Evolutionary conservation across 2,888 invertebrate species (phyloP).

Genomic region (Baronia brevicornis): DNA sequence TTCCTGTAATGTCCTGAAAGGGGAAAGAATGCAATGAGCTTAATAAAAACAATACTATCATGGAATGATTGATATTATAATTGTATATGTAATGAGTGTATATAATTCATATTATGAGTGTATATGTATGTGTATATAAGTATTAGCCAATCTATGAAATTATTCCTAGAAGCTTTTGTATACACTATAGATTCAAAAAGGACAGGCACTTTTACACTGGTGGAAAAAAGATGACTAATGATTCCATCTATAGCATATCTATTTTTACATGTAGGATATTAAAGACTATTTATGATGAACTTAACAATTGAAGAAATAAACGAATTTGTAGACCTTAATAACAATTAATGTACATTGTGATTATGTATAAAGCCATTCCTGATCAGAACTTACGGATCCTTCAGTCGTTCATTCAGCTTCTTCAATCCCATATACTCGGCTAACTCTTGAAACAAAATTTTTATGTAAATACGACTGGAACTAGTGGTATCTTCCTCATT

Average conservation of each 20-base stretch:
- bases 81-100: too few relatives aligned
- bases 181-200: too few relatives aligned
- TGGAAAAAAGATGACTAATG: too few relatives aligned
- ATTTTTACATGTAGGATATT: too few relatives aligned
- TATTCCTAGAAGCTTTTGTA: too few relatives aligned
- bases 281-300: too few relatives aligned
- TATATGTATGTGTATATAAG: too few relatives aligned
- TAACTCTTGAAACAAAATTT: slow-evolving; percentile 97
- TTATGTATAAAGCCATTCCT: slow-evolving; percentile 10
- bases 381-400: slow-evolving; percentile 84
- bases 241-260: too few relatives aligned
- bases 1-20: slow-evolving; percentile 85
- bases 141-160: too few relatives aligned
- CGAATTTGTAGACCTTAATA: not conserved
- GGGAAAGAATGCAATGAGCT: slow-evolving; percentile 17
- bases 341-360: not conserved
- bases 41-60: slow-evolving; percentile 1
- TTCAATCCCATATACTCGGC: slow-evolving; percentile 97
- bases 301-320: too few relatives aligned
- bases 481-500: slow-evolving; percentile 99
- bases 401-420: slow-evolving; percentile 91
- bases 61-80: slow-evolving; percentile 16
- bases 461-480: slow-evolving; percentile 97
- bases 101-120: too few relatives aligned
- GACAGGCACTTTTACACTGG: too few relatives aligned